Percentiles rank a stretch among this genome's conserved stretches.
Conservation (phyloP, 2,888 invertebrate species). For the Euproctis similis region DNA sequence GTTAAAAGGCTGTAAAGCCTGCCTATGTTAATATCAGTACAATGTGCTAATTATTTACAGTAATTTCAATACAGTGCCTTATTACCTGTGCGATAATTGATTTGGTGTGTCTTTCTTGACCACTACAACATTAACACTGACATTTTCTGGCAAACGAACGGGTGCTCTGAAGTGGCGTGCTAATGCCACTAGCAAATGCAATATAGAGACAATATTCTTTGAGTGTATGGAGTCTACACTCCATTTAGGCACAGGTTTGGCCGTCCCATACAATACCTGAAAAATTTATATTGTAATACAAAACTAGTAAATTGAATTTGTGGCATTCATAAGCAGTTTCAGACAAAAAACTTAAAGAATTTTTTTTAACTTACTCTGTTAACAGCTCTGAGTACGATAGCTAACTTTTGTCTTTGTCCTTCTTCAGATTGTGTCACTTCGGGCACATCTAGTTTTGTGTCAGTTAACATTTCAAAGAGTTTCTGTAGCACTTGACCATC, state of each 20-base stretch:
- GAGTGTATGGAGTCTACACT: constrained; percentile 97
- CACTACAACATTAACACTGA: constrained; percentile 93
- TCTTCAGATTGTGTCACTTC: constrained; percentile 99
- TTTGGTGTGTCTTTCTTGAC: constrained; percentile 86
- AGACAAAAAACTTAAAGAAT: not conserved
- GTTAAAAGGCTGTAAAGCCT: no score
- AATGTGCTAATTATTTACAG: no score
- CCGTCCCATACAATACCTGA: constrained; percentile 81
- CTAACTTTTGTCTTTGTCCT: constrained; percentile 95
- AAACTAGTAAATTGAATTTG: no score
- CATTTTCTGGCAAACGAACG: constrained; percentile 96
- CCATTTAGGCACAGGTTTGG: constrained; percentile 92
- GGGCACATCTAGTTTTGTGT: constrained; percentile 93
- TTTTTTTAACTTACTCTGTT: constrained; percentile 88
- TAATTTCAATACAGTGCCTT: not conserved
- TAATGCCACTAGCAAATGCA: constrained; percentile 94
- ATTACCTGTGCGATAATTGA: constrained; percentile 79
- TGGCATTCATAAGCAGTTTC: no score
- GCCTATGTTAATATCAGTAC: not conserved
- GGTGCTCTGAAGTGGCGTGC: constrained; percentile 97
- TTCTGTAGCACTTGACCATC: constrained; percentile 92
- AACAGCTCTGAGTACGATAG: constrained; percentile 90
- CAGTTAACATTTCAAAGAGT: constrained; percentile 87
- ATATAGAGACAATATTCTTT: constrained; percentile 96
- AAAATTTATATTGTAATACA: no score